Percentiles rank a stretch among this genome's conserved stretches.
These are phyloP conservation scores for Poeciliopsis paucimaculata DNA, from an alignment of 2,797 vertebrate species.

Conservation along the genomic window DNA sequence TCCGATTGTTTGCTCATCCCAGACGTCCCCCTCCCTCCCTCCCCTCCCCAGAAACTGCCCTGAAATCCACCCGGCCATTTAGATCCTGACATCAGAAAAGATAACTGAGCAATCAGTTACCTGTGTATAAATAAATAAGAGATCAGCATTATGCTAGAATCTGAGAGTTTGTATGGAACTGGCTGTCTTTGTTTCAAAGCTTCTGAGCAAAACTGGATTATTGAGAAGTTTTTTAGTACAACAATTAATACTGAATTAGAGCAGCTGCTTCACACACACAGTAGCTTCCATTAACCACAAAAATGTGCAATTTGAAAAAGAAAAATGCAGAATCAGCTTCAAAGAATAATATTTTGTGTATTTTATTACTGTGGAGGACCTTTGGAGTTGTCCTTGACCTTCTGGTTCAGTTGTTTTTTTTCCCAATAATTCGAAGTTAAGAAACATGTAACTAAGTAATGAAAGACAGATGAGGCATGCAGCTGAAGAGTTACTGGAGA, in stretches of 20 bases:
- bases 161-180: neutral
- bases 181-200: neutral
- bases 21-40: neutral
- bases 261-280: neutral
- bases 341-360: neutral
- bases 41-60: neutral
- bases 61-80: neutral
- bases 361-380: neutral
- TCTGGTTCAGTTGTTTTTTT: neutral
- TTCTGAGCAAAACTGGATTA: neutral
- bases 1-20: constrained; percentile 6
- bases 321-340: neutral
- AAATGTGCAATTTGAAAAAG: too few species aligned
- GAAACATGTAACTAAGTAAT: neutral
- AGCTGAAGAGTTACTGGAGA: neutral
- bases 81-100: neutral
- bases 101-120: neutral
- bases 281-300: too few species aligned
- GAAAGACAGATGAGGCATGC: neutral
- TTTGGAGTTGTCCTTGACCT: neutral
- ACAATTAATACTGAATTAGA: neutral
- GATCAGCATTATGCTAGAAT: neutral
- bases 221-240: neutral
- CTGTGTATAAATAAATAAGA: neutral
- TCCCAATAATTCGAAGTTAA: neutral